Base-by-base conservation (phyloP, 2,797 vertebrate genomes). In the Danio aesculapii region DNA sequence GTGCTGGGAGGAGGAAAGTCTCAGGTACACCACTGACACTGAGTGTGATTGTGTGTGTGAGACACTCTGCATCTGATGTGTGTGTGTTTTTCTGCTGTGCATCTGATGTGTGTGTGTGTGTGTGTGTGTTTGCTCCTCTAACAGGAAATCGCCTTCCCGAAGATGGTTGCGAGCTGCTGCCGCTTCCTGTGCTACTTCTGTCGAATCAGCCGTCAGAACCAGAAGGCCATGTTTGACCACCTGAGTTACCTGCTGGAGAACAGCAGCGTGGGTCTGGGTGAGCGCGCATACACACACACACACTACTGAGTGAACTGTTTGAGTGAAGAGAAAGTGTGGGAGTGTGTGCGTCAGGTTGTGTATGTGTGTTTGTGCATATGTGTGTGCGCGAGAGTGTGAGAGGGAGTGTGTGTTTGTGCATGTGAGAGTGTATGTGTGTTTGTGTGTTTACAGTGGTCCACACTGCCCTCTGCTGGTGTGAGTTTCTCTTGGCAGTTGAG, bases 201-300 rank as follows among this genome's bases (percentile, higher is more conserved):
- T 80, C 95, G 98, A 79, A 99, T 99, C 86, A 99, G 98, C 86
- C 96, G 98, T 2, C 97, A 99, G 89, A 99, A 99, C 89, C 98
- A 99, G 91, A 99, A 99, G 87, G 97, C 98, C 79, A 99, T 99
- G 98, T 99, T 99, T 82, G 98, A 99, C 87, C 98, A 99, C 86
- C 96, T 99, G 16, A 99, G 97, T 84, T 99, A 99, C 91, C 93
- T 99, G 71, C 90, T 99, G 90, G 97, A 99, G 90, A 99, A 99
- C 75, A 99, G 98, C 92, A 99, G 97, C 0, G 96, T 99, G 83
- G 98, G 98, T 13, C 90, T 99, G 39, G 98, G 98, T 99, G 92
- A 0, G 95, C 91, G 2, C 67, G 50, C 14, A 50, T 17, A 30
- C 30, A 30, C 30, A 30, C 30, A 30, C 30, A 30, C 30, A 53